Conservation (phyloP, 1,140 invertebrate genomes). For the Anastrepha ludens region DNA sequence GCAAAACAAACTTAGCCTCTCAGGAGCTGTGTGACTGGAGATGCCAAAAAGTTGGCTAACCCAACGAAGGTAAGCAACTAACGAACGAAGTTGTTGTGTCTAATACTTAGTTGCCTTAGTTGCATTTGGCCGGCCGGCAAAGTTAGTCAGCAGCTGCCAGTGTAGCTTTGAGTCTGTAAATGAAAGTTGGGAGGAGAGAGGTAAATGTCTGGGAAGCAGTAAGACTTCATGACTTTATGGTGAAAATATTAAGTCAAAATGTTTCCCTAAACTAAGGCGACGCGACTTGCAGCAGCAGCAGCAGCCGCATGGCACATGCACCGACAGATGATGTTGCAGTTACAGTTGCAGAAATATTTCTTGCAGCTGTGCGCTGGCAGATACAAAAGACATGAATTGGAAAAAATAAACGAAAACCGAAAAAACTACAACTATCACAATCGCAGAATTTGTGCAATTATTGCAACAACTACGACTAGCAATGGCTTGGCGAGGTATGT, state of each 20-base stretch:
- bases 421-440: neutral
- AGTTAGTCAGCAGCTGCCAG: constrained; percentile 49
- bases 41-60: constrained; percentile 7
- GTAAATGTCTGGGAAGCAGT: constrained; percentile 62
- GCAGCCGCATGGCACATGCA: neutral
- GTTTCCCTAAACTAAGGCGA: constrained; percentile 71
- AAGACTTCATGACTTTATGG: constrained; percentile 58
- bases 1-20: neutral
- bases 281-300: constrained; percentile 56
- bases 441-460: constrained; percentile 26
- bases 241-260: constrained; percentile 74
- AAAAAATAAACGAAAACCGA: neutral
- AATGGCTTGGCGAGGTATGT: neutral
- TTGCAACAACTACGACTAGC: constrained; percentile 28
- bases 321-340: neutral
- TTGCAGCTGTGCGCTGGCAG: constrained; percentile 51
- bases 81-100: constrained; percentile 5
- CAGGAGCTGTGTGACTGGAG: constrained; percentile 18
- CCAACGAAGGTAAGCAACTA: neutral
- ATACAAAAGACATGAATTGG: neutral
- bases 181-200: neutral
- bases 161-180: neutral
- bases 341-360: constrained; percentile 33
- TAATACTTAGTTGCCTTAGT: neutral
- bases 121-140: constrained; percentile 61